Percentiles rank a stretch among this genome's conserved stretches.
Conservation (phyloP, 1,140 invertebrate species). For the Theocolax elegans region DNA sequence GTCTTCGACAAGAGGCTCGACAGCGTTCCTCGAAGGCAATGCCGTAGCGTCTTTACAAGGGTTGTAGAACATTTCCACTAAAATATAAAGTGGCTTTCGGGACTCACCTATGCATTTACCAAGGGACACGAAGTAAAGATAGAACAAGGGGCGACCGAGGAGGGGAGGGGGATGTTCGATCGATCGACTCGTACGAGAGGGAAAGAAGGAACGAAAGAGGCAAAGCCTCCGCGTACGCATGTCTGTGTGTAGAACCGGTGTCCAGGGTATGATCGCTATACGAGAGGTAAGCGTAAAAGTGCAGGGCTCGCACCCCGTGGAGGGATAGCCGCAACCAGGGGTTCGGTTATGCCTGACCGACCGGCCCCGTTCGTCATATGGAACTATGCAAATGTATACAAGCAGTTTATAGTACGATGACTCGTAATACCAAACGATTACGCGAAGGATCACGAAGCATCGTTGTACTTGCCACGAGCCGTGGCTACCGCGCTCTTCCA, state of each 20-base stretch:
- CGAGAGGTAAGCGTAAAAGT: conserved; percentile 24
- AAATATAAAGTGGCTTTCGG: conserved; percentile 66
- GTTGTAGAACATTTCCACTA: conserved; percentile 66
- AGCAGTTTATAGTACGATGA: conserved; percentile 25
- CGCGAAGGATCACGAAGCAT: conserved; percentile 19
- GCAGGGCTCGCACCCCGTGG: conserved; percentile 14
- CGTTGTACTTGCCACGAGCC: background rate
- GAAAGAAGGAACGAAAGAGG: conserved; percentile 2
- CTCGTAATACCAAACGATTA: conserved; percentile 32
- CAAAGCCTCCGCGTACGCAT: conserved; percentile 32
- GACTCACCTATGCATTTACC: conserved; percentile 52
- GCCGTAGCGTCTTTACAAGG: conserved; percentile 58
- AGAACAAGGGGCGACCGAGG: too few species aligned
- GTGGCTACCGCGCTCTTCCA: background rate
- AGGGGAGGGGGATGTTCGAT: conserved; percentile 55
- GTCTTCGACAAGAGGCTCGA: too few species aligned
- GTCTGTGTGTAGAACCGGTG: conserved; percentile 44
- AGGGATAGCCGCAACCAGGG: background rate
- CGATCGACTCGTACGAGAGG: conserved; percentile 59
- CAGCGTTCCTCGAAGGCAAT: conserved; percentile 40
- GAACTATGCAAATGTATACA: conserved; percentile 29
- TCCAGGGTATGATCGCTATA: conserved; percentile 19
- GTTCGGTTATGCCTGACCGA: background rate
- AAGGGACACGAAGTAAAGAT: conserved; percentile 32
- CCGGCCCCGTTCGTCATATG: conserved; percentile 18